These are phyloP conservation scores for Conus canariensis DNA, from an alignment of 2,888 invertebrate genomes.

Conservation along the genomic window DNA sequence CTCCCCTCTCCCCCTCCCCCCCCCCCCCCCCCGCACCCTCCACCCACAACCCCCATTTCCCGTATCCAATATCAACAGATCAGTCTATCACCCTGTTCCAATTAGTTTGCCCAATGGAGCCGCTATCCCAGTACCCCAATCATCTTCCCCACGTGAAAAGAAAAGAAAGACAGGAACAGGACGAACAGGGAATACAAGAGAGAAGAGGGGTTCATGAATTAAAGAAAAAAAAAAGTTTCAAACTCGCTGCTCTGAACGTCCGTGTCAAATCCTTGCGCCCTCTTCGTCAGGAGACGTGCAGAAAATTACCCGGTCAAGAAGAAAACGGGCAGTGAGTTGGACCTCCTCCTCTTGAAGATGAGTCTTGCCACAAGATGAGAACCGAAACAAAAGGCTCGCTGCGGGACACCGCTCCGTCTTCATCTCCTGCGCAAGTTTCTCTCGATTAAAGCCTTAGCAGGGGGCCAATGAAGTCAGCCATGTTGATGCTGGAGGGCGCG, in stretches of 20 bases:
- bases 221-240: not conserved
- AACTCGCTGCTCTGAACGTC: not conserved
- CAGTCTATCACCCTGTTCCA: constrained; percentile 13
- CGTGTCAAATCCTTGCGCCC: not conserved
- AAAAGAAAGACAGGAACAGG: not conserved
- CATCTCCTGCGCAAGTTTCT: constrained; percentile 20
- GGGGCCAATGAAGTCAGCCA: constrained; percentile 26
- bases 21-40: not conserved
- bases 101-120: constrained; percentile 1
- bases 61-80: not conserved
- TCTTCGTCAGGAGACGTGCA: not conserved
- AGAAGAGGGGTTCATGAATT: not conserved
- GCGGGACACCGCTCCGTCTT: not conserved
- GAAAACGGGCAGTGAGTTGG: not conserved
- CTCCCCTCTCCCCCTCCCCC: not conserved
- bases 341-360: not conserved
- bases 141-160: not conserved
- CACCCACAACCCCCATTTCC: not conserved
- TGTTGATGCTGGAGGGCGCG: not conserved
- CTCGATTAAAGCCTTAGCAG: constrained; percentile 11
- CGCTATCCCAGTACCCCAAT: not conserved
- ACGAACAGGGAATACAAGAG: not conserved
- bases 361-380: not conserved
- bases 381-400: not conserved
- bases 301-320: not conserved